A percentile compares a stretch with the other conserved stretches of the same genome.
phyloP scores from a whole-genome alignment of 2,888 invertebrate genomes.

The Blastobasis lacticolella region DNA sequence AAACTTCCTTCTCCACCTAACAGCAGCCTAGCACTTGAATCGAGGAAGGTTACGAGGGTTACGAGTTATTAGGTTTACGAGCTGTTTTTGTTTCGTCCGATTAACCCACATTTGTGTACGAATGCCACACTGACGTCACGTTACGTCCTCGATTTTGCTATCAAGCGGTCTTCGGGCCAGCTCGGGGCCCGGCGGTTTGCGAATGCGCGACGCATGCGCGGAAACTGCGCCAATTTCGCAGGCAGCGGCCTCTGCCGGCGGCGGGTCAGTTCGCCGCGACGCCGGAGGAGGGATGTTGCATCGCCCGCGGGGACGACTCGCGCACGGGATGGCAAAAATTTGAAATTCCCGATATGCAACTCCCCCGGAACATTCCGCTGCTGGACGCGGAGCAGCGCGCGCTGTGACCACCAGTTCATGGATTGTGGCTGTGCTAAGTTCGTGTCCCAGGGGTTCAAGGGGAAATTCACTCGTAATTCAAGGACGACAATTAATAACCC shows the following conservation, averaged over 20 bases:
- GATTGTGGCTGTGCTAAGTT: slow-evolving; percentile 37
- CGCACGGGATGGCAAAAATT: slow-evolving; percentile 53
- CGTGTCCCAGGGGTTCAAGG: slow-evolving; percentile 25
- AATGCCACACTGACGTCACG: slow-evolving; percentile 59
- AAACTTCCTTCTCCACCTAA: not conserved
- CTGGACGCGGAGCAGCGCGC: slow-evolving; percentile 13
- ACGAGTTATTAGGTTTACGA: slow-evolving; percentile 21
- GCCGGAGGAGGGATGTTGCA: slow-evolving; percentile 56
- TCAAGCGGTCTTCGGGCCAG: slow-evolving; percentile 61
- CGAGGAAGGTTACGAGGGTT: slow-evolving; percentile 2
- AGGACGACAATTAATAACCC: slow-evolving; percentile 14
- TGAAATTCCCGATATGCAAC: slow-evolving; percentile 51
- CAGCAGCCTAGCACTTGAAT: not conserved
- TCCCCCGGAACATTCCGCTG: slow-evolving; percentile 23
- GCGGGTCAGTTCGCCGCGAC: slow-evolving; percentile 45
- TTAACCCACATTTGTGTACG: slow-evolving; percentile 63
- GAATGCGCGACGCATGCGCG: slow-evolving; percentile 60
- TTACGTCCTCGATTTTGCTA: slow-evolving; percentile 71
- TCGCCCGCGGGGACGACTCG: slow-evolving; percentile 40
- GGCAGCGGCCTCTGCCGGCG: slow-evolving; percentile 61
- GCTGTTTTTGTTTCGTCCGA: slow-evolving; percentile 60
- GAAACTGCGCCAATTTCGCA: slow-evolving; percentile 70
- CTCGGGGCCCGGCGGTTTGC: slow-evolving; percentile 58
- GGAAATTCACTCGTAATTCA: slow-evolving; percentile 8
- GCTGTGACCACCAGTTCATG: slow-evolving; percentile 21